Conservation (phyloP, 2,113 vertebrate species). For the Ptyas mucosa region DNA sequence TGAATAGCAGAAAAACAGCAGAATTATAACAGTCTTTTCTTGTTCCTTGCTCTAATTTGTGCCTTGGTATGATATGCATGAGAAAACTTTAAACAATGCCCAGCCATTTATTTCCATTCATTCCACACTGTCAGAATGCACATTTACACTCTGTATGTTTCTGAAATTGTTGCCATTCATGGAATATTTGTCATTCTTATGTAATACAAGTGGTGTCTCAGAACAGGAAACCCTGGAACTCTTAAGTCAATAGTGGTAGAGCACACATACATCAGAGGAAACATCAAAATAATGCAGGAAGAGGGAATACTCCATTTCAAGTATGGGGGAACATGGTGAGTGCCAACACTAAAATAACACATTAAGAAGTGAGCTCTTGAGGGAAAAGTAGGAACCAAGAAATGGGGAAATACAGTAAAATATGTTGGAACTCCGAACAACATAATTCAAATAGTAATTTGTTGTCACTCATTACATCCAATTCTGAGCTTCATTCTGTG, state of each 20-base stretch:
- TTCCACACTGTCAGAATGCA: not conserved
- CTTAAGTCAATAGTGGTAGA: not conserved
- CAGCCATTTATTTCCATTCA: not conserved
- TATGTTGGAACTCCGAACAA: not conserved
- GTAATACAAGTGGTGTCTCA: not conserved
- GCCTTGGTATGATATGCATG: not conserved
- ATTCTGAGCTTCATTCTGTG: not conserved
- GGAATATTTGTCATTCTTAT: not conserved
- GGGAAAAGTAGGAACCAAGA: not conserved
- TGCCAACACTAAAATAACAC: not conserved
- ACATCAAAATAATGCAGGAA: not conserved
- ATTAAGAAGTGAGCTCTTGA: not conserved
- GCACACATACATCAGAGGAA: not conserved
- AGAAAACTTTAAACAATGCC: not conserved
- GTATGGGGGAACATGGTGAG: not conserved
- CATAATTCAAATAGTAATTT: not conserved
- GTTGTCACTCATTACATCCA: not conserved
- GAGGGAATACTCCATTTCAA: not conserved
- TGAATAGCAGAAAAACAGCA: not conserved
- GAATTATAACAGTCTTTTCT: not conserved
- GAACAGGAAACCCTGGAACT: not conserved
- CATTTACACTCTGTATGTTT: not conserved
- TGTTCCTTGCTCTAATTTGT: not conserved
- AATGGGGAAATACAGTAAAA: not conserved
- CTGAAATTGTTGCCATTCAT: not conserved